These are phyloP conservation scores for Lepas anatifera DNA, from an alignment of 2,888 invertebrate species.

Conservation along the genomic window DNA sequence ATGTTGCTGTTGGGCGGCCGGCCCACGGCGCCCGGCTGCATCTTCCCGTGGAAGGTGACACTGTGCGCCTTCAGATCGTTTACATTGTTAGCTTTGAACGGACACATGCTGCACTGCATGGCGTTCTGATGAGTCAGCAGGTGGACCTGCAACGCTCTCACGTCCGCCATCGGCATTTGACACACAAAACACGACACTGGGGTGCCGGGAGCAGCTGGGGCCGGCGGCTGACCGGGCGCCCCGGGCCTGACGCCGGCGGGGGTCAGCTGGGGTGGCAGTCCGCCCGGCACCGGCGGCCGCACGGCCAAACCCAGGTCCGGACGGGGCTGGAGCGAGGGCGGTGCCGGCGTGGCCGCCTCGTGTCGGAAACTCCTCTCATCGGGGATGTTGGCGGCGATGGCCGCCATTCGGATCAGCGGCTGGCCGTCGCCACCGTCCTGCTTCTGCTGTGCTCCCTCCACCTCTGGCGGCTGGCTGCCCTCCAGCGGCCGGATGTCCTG, in stretches of 20 bases:
- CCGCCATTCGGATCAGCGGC: constrained; percentile 10
- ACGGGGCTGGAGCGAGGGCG: background rate
- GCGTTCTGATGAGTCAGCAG: background rate
- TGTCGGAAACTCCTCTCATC: constrained; percentile 10
- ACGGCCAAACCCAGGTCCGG: background rate
- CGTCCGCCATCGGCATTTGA: background rate
- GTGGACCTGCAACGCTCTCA: constrained; percentile 1
- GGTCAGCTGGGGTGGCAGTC: background rate
- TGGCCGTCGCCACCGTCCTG: background rate
- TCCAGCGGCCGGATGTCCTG: background rate
- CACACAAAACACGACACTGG: background rate
- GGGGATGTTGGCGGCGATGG: constrained; percentile 8
- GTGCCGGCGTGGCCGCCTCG: background rate
- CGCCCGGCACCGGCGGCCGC: background rate
- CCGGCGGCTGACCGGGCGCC: background rate
- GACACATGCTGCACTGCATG: constrained; percentile 12
- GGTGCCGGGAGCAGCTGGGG: too few species aligned
- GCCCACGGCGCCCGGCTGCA: background rate
- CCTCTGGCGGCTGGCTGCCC: background rate
- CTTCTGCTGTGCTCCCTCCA: background rate
- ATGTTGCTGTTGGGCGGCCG: background rate
- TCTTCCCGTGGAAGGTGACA: constrained; percentile 8
- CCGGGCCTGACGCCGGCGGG: background rate
- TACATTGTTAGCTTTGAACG: background rate
- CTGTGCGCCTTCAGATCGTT: background rate